Evolutionary conservation across 2,888 invertebrate genomes (phyloP), one percentile per base, ranked within the genome.

Genomic region (Spodoptera littoralis): DNA sequence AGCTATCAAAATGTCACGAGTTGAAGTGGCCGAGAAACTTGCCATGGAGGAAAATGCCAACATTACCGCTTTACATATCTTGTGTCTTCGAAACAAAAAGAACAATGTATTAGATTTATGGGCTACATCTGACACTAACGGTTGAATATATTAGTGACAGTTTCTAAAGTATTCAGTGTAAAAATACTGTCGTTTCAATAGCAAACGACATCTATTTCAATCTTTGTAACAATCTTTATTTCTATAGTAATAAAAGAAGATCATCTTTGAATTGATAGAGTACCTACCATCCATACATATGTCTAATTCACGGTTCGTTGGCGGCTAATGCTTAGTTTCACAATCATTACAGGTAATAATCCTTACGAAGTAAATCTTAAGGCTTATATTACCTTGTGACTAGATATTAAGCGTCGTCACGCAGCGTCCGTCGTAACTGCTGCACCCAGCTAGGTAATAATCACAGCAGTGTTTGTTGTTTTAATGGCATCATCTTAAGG

Each of bases 401-500:
- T 22, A 43, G 41, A 63, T 36, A 57, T 47, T 27, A 45, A 47
- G 53, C 56, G 42, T 60, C 55, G 56, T 72, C 76, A 65, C 63
- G 62, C 65, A 65, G 59, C 66, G 60, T 47, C 55, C 50, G 53
- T 61, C 70, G 59, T 77, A 71, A 70, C 48, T 49, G 57, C 74
- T 74, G 72, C 74, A 74, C 74, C 75, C 74, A 74, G 71, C 75
- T 78, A 78, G 71, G 74, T 71, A 74, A 78, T 72, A 77, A 77
- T 77, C 68, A 70, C 50, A 60, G 70, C 71, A 60, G 62, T 74
- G 71, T 77, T 78, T 81, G 73, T 79, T 82, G 73, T 79, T 76
- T 73, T 73, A 81, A 80, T 84, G 79, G 77, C 84, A 84, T 84
- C 82, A 86, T 79, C 68, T 72, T 61, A 74, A 73, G 66, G 79